Evolutionary conservation across 2,113 vertebrate species (phyloP).

Genomic region (Rhynchomys soricoides): DNA sequence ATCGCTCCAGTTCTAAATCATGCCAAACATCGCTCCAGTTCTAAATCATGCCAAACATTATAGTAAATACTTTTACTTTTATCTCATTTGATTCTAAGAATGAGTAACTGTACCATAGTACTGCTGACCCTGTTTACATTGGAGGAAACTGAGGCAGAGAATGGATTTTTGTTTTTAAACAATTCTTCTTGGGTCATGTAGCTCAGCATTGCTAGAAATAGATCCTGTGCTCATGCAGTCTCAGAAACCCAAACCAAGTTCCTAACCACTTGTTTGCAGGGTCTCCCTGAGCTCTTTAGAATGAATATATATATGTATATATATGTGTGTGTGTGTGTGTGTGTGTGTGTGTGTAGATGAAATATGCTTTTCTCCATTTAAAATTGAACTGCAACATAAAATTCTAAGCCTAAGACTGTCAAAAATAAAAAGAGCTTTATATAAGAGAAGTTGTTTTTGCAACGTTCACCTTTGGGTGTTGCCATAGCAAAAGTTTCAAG

Average conservation of each 20-base stretch:
- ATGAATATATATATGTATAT: background rate
- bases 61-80: slow-evolving; percentile 34
- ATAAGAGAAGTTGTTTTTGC: slow-evolving; percentile 67
- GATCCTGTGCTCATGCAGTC: background rate
- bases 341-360: background rate
- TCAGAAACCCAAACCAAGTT: background rate
- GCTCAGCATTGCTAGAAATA: background rate
- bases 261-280: background rate
- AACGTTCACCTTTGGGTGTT: slow-evolving; percentile 65
- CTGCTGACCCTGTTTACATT: background rate
- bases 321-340: no score
- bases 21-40: background rate
- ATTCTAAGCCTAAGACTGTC: slow-evolving; percentile 41
- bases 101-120: background rate
- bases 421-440: slow-evolving; percentile 56
- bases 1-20: background rate
- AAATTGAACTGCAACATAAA: slow-evolving; percentile 48
- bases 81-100: slow-evolving; percentile 14
- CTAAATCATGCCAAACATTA: background rate
- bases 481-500: slow-evolving; percentile 68
- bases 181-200: background rate
- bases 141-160: slow-evolving; percentile 1
- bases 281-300: background rate
- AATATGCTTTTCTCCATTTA: background rate
- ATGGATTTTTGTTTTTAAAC: background rate